phyloP scores from a whole-genome alignment of 1,140 invertebrate genomes.

The Drosophila sulfurigaster region DNA sequence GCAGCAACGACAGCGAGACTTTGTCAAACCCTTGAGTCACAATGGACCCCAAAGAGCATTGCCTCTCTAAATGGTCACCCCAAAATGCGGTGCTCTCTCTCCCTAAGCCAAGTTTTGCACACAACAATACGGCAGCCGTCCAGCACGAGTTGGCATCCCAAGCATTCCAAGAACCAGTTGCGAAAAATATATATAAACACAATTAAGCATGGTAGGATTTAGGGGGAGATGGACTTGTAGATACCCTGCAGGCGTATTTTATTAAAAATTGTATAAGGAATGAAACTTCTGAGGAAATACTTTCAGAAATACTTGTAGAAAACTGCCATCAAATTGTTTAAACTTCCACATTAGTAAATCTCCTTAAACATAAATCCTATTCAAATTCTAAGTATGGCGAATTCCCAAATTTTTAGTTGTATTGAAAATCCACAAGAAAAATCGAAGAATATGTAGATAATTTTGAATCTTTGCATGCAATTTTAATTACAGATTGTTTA shows the following conservation, averaged over 20 bases:
- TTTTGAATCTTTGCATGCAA: too few relatives aligned
- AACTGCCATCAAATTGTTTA: too few relatives aligned
- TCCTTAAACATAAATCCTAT: too few relatives aligned
- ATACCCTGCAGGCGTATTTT: slow-evolving; percentile 11
- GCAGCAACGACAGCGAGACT: slow-evolving; percentile 1
- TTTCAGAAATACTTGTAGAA: too few relatives aligned
- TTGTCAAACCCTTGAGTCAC: slow-evolving; percentile 39
- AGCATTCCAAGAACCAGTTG: slow-evolving; percentile 63
- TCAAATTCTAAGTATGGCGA: too few relatives aligned
- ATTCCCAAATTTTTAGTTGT: too few relatives aligned
- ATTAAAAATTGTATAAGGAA: too few relatives aligned
- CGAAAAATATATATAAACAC: slow-evolving; percentile 33
- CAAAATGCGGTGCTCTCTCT: slow-evolving; percentile 2
- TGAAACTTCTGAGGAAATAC: too few relatives aligned
- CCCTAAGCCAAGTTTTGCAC: not conserved
- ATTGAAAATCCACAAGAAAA: too few relatives aligned
- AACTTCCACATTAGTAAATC: too few relatives aligned
- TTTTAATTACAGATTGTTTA: too few relatives aligned
- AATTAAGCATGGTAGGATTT: not conserved
- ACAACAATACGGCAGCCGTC: slow-evolving; percentile 39
- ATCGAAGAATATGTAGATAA: too few relatives aligned
- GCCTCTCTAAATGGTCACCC: slow-evolving; percentile 32
- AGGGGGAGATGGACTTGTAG: not conserved
- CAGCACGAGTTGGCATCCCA: slow-evolving; percentile 68
- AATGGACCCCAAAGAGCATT: slow-evolving; percentile 34